Base-by-base conservation (phyloP, 2,113 vertebrate species). In the Channa maculata region DNA sequence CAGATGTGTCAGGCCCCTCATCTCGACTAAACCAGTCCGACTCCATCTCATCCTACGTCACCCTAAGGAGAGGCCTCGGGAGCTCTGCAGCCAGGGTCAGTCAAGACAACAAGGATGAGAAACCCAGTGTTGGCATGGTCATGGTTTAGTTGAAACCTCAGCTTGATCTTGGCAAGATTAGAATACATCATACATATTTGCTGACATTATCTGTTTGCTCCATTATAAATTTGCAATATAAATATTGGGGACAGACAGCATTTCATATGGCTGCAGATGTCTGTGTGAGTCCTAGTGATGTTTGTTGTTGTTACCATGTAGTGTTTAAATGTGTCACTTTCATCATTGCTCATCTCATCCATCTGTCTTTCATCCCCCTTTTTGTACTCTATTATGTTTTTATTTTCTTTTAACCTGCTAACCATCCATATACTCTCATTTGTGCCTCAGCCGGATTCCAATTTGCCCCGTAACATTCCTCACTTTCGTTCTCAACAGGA, bases 31-130 rank as follows among this genome's bases (percentile, higher is more conserved):
- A 96, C 79, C 96, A 97, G 15, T 95, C 96, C 0, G 94, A 88
- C 46, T 87, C 93, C 74, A 91, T 96, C 73, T 91, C 95, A 6
- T 97, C 97, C 0, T 98, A 95, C 1, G 96, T 95, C 88, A 97
- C 96, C 0, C 91, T 98, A 67, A 95, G 95, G 91, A 95, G 95
- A 89, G 91, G 89, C 65, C 75, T 77, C 0, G 79, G 86, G 66
- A 72, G 88, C 9, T 92, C 95, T 13, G 92, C 83, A 80, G 89
- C 94, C 92, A 96, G 94, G 95, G 94, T 95, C 88, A 92, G 89
- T 75, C 54, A 39, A 11, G 8, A 45, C 5, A 1, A 4, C 8
- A 5, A 33, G 5, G 44, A 3, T 39, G 7, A 48, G 6, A 4
- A 4, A 11, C 3, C 61, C 15, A 15, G 5, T 7, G 41, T 48